Evolutionary conservation across 2,888 invertebrate species (phyloP).

Genomic region (Cosmia pyralina): DNA sequence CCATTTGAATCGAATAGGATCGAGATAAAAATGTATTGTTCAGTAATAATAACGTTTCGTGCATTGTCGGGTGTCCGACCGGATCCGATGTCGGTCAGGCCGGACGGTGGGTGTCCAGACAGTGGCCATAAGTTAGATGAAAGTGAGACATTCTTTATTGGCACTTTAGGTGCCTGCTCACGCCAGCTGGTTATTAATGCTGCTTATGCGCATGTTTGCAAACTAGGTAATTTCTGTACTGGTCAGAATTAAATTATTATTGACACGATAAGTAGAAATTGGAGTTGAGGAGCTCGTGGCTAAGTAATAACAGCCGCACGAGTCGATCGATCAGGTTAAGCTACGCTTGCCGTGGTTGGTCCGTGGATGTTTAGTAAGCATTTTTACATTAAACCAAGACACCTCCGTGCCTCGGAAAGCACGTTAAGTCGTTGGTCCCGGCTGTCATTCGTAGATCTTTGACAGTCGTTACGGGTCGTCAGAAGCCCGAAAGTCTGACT

Average conservation of each 20-base stretch:
- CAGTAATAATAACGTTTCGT: slow-evolving; percentile 62
- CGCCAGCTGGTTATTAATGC: background rate
- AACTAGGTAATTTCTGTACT: no score
- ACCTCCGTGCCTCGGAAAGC: no score
- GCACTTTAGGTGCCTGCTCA: background rate
- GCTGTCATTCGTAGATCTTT: no score
- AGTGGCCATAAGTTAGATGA: slow-evolving; percentile 43
- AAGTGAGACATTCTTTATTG: slow-evolving; percentile 7
- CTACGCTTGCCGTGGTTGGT: no score
- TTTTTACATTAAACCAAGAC: no score
- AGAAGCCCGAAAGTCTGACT: no score
- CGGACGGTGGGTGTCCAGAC: slow-evolving; percentile 64
- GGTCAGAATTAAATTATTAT: background rate
- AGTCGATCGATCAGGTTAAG: no score
- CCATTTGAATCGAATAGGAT: slow-evolving; percentile 59
- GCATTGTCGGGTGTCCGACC: slow-evolving; percentile 61
- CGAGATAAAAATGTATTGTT: slow-evolving; percentile 64
- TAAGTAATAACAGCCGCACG: no score
- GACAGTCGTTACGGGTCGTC: no score
- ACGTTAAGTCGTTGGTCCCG: no score
- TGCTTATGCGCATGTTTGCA: background rate
- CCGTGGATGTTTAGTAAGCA: no score
- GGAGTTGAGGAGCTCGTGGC: no score
- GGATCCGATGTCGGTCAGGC: slow-evolving; percentile 63
- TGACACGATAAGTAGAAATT: background rate